phyloP scores from a whole-genome alignment of 2,888 invertebrate species.

The Rhingia rostrata region DNA sequence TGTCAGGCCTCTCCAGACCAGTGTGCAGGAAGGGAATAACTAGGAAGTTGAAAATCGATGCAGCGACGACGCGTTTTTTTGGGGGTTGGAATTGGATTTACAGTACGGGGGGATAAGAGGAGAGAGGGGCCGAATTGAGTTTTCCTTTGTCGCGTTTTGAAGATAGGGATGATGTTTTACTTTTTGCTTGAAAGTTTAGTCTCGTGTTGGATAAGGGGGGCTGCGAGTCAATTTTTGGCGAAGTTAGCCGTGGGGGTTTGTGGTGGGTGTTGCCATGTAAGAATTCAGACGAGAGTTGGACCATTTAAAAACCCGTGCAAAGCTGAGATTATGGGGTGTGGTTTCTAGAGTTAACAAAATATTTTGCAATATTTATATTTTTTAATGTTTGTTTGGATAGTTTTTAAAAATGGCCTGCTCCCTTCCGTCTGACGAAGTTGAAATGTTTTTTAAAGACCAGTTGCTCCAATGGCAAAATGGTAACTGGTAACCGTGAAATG shows the following conservation, averaged over 20 bases:
- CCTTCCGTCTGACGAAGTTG: too few species aligned
- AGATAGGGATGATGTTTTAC: constrained; percentile 42
- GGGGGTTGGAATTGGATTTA: constrained; percentile 22
- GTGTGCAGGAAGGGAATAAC: constrained; percentile 13
- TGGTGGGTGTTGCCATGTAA: constrained; percentile 24
- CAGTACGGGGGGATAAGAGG: too few species aligned
- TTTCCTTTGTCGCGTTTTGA: constrained; percentile 38
- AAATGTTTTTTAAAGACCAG: too few species aligned
- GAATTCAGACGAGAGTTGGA: not conserved
- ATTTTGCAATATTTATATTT: too few species aligned
- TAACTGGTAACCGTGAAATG: too few species aligned
- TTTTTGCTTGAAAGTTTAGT: constrained; percentile 36
- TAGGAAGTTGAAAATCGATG: constrained; percentile 61
- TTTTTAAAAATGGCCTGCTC: too few species aligned
- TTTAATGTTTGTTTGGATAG: too few species aligned
- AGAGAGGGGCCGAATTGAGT: constrained; percentile 54
- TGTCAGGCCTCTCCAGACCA: constrained; percentile 22
- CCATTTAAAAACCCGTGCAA: too few species aligned
- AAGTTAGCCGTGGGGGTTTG: not conserved
- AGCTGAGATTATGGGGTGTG: too few species aligned
- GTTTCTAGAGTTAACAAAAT: too few species aligned
- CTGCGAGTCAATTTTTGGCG: constrained; percentile 25
- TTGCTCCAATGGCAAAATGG: too few species aligned
- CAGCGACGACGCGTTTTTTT: not conserved
- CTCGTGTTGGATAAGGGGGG: constrained; percentile 42